phyloP scores from a whole-genome alignment of 2,888 invertebrate species.

The Cephus sareptanus region DNA sequence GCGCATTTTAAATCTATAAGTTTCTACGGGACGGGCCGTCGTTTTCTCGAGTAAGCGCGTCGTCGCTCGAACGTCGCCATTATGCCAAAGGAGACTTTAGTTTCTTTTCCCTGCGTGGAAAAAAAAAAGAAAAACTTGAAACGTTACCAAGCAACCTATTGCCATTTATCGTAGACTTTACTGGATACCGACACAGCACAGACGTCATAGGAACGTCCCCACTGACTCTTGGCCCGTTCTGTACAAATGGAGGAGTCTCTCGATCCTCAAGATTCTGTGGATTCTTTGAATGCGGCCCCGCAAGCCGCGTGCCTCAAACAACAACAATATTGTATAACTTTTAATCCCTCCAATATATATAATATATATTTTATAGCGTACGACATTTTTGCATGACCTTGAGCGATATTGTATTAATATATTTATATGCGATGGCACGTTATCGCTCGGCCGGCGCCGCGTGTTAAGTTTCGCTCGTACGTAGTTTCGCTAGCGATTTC shows the following conservation, averaged over 20 bases:
- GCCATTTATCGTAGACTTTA: not conserved
- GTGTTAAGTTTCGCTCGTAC: conserved; percentile 5
- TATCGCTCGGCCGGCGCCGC: not conserved
- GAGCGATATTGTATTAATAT: conserved; percentile 58
- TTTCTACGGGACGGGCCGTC: not conserved
- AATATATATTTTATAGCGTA: conserved; percentile 57
- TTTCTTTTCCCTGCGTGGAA: not conserved
- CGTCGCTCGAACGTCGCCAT: not conserved
- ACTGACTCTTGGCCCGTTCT: not conserved
- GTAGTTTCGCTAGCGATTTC: conserved; percentile 32
- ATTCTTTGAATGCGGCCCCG: not conserved
- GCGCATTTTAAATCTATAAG: conserved; percentile 23
- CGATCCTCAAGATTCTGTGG: not conserved
- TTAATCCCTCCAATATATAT: conserved; percentile 57
- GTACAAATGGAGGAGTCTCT: not conserved
- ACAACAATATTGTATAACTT: conserved; percentile 41
- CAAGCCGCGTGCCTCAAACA: conserved; percentile 32
- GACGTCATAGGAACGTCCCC: not conserved
- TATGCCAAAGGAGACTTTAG: not conserved
- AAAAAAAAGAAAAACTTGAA: not conserved
- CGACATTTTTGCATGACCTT: conserved; percentile 57
- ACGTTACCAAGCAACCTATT: not conserved
- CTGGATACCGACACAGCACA: not conserved
- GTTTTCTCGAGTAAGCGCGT: not conserved
- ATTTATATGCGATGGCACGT: conserved; percentile 19